These are phyloP conservation scores for Drosophila affinis DNA, from an alignment of 2,888 invertebrate genomes.

Conservation along the genomic window DNA sequence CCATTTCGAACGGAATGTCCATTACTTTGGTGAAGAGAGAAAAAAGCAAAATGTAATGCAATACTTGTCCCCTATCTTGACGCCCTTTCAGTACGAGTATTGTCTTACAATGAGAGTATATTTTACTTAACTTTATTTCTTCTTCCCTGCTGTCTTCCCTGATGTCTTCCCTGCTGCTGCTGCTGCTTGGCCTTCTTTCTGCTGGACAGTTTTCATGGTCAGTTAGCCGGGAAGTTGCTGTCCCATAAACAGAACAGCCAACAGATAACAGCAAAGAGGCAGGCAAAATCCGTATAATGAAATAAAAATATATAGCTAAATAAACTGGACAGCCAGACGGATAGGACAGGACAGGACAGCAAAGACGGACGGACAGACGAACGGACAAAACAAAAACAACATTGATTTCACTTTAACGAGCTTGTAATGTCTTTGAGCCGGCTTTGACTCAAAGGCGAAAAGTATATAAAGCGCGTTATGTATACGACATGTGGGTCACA, in stretches of 20 bases:
- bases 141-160: background rate
- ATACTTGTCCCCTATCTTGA: slow-evolving; percentile 43
- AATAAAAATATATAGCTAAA: slow-evolving; percentile 74
- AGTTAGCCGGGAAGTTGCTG: slow-evolving; percentile 41
- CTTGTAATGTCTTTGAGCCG: slow-evolving; percentile 73
- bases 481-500: slow-evolving; percentile 68
- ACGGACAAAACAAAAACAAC: slow-evolving; percentile 57
- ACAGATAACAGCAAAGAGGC: slow-evolving; percentile 76
- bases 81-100: slow-evolving; percentile 29
- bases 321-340: slow-evolving; percentile 52
- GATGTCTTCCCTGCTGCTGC: background rate
- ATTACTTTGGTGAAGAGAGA: background rate
- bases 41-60: slow-evolving; percentile 13
- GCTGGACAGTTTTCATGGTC: slow-evolving; percentile 38
- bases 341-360: slow-evolving; percentile 14
- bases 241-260: slow-evolving; percentile 71
- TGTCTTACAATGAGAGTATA: slow-evolving; percentile 31
- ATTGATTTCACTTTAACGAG: slow-evolving; percentile 79
- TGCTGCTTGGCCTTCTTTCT: slow-evolving; percentile 15
- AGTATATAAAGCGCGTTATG: slow-evolving; percentile 76
- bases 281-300: slow-evolving; percentile 72
- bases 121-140: slow-evolving; percentile 32
- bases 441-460: slow-evolving; percentile 55
- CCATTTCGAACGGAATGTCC: background rate
- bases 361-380: slow-evolving; percentile 28